Conservation (phyloP, 1,140 invertebrate genomes). For the Drosophila lacteicornis region DNA sequence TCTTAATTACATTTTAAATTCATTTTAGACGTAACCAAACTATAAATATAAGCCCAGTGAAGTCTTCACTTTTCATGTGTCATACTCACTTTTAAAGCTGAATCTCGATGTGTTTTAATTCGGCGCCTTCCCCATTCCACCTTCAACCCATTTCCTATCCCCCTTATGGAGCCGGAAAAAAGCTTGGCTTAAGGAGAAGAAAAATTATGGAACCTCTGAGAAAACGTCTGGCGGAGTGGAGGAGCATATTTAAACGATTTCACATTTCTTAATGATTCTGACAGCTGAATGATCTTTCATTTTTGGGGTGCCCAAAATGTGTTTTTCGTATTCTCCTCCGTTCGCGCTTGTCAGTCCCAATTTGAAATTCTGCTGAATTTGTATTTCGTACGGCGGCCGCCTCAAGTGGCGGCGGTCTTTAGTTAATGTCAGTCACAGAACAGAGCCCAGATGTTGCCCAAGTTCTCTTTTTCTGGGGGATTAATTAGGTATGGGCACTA, state of each 20-base stretch:
- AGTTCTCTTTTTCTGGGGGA: constrained; percentile 30
- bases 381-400: constrained; percentile 52
- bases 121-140: constrained; percentile 31
- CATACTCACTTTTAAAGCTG: constrained; percentile 20
- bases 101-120: constrained; percentile 54
- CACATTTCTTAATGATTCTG: constrained; percentile 81
- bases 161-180: constrained; percentile 21
- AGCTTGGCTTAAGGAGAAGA: constrained; percentile 58
- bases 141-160: constrained; percentile 24
- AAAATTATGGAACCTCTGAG: constrained; percentile 32
- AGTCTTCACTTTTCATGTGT: background rate
- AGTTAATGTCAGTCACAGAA: constrained; percentile 74
- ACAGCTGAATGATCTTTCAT: constrained; percentile 82
- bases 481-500: constrained; percentile 58
- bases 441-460: constrained; percentile 53
- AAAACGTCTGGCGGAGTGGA: constrained; percentile 4
- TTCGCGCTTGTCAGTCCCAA: constrained; percentile 47
- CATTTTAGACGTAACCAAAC: too few relatives aligned
- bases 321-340: constrained; percentile 48
- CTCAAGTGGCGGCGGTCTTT: constrained; percentile 71
- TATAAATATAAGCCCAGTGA: background rate
- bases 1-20: background rate
- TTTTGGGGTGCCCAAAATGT: constrained; percentile 51
- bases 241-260: constrained; percentile 75
- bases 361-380: constrained; percentile 49